A percentile compares a stretch with the other conserved stretches of the same genome.
These are phyloP conservation scores for Egretta garzetta DNA, from an alignment of 2,113 vertebrate genomes.

Conservation along the genomic window DNA sequence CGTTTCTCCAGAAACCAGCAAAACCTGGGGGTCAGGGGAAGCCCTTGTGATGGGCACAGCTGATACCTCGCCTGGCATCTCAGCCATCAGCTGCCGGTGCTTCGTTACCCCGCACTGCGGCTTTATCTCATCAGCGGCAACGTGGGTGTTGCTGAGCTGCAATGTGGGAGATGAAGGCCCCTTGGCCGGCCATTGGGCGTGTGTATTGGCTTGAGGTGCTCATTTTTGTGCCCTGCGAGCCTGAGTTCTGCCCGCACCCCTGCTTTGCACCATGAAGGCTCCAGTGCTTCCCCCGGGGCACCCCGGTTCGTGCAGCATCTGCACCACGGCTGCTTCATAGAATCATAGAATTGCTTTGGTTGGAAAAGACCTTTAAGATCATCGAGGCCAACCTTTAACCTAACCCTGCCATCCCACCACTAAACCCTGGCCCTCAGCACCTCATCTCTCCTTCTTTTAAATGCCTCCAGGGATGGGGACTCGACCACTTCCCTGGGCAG, in stretches of 20 bases:
- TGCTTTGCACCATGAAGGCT: fast-evolving
- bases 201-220: fast-evolving
- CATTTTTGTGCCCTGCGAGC: fast-evolving
- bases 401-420: too few species aligned
- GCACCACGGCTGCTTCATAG: fast-evolving
- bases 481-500: too few species aligned
- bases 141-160: neutral
- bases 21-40: fast-evolving
- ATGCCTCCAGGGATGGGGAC: too few species aligned
- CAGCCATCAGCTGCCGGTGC: neutral
- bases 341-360: too few species aligned
- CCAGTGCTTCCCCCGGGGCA: neutral
- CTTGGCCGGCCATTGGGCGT: too few species aligned
- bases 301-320: fast-evolving
- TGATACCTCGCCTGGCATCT: fast-evolving
- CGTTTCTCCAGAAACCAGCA: neutral
- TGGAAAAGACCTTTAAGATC: too few species aligned
- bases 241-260: neutral
- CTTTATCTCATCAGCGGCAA: neutral
- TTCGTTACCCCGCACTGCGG: neutral
- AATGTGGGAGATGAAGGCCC: fast-evolving
- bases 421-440: too few species aligned
- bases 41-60: neutral
- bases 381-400: too few species aligned
- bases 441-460: too few species aligned